Percentiles rank a stretch among this genome's conserved stretches.
Conservation (phyloP, 2,797 vertebrate genomes). For the Danionella dracula region DNA sequence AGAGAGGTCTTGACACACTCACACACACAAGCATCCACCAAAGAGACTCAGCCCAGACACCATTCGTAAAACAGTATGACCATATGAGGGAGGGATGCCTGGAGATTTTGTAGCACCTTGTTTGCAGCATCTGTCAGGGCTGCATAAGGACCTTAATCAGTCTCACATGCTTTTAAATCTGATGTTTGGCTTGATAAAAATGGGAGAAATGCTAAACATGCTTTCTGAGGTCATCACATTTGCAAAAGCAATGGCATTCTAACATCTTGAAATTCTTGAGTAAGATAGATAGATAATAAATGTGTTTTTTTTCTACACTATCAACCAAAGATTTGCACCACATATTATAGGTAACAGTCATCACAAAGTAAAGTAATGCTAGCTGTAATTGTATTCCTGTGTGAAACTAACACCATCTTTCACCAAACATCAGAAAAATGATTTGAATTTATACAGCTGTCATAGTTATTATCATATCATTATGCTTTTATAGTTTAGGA, state of each 20-base stretch:
- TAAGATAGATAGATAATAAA: no score
- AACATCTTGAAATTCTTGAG: no score
- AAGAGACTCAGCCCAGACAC: conserved; percentile 42
- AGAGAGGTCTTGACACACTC: conserved; percentile 19
- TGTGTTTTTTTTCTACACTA: no score
- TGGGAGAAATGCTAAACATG: conserved; percentile 60
- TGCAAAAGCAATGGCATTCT: neutral
- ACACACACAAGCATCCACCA: conserved; percentile 30
- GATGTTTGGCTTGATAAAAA: conserved; percentile 54
- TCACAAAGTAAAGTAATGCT: no score
- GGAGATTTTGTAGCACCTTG: conserved; percentile 36
- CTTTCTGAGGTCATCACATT: conserved; percentile 17
- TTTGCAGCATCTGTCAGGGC: conserved; percentile 43
- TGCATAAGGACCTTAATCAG: conserved; percentile 56
- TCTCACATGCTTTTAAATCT: conserved; percentile 53
- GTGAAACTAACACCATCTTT: no score
- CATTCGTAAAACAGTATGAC: conserved; percentile 51
- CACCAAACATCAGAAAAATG: no score
- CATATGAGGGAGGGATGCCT: conserved; percentile 48
- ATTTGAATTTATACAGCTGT: no score
- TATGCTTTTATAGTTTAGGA: no score
- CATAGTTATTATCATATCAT: no score
- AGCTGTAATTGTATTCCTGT: no score
- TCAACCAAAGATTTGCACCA: no score
- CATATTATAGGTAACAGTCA: no score